Evolutionary conservation across 1,140 invertebrate genomes (phyloP).

Genomic region (Caenorhabditis inopinata): DNA sequence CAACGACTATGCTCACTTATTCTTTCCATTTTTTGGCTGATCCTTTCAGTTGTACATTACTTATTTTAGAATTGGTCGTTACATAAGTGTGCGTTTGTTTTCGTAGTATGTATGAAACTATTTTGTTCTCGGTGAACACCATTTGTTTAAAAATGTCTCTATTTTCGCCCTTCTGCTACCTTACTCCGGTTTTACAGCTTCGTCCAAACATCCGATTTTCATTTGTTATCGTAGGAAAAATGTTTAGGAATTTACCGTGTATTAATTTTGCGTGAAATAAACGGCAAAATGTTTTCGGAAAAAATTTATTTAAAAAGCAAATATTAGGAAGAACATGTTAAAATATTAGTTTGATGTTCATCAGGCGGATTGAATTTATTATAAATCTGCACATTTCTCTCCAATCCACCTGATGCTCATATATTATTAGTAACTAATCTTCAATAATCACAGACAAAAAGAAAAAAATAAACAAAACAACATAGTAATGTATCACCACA

Average conservation of each 20-base stretch:
- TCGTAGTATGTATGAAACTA: constrained; percentile 17
- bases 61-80: constrained; percentile 3
- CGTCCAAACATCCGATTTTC: background rate
- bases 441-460: constrained; percentile 24
- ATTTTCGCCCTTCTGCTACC: background rate
- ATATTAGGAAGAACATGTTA: background rate
- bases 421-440: constrained; percentile 29
- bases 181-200: background rate
- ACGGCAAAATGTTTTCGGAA: background rate
- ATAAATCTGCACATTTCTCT: background rate
- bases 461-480: background rate
- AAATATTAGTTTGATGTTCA: constrained; percentile 10
- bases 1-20: constrained; percentile 9
- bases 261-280: constrained; percentile 24
- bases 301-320: background rate
- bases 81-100: background rate
- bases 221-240: constrained; percentile 13
- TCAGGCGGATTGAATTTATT: background rate
- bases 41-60: constrained; percentile 23
- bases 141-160: background rate
- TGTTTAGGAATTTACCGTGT: constrained; percentile 22
- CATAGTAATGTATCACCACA: background rate
- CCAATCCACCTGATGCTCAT: background rate
- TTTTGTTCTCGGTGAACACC: background rate
- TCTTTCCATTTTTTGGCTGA: background rate